Evolutionary conservation across 1,140 invertebrate genomes (phyloP).

Genomic region (Drosophila trapezifrons): DNA sequence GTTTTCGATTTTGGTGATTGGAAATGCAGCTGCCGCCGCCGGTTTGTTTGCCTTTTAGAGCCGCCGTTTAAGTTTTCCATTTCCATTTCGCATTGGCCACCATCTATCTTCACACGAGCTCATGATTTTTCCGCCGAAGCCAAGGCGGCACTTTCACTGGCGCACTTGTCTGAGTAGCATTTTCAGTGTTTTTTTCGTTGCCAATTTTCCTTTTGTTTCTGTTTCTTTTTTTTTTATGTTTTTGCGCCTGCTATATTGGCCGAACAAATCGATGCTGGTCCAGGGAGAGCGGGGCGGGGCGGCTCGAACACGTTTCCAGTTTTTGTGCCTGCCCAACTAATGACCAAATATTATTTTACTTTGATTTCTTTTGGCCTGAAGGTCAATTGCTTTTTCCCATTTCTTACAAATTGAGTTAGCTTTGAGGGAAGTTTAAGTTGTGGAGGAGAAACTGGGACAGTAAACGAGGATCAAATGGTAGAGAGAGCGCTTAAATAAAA

Average conservation of each 20-base stretch:
- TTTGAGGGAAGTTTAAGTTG: conserved; percentile 28
- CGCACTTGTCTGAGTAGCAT: conserved; percentile 59
- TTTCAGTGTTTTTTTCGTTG: conserved; percentile 26
- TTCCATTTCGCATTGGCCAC: conserved; percentile 66
- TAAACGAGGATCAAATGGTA: conserved; percentile 9
- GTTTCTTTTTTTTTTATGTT: conserved; percentile 7
- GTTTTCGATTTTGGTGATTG: conserved; percentile 45
- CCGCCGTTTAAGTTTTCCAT: conserved; percentile 72
- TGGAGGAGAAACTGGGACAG: conserved; percentile 31
- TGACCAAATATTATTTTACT: conserved; percentile 77
- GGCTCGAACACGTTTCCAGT: conserved; percentile 56
- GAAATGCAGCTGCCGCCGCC: conserved; percentile 42
- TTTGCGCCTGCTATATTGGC: conserved; percentile 42
- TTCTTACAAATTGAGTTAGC: conserved; percentile 62
- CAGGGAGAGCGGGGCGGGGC: not conserved
- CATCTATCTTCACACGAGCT: conserved; percentile 37
- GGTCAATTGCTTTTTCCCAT: conserved; percentile 70
- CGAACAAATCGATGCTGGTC: conserved; percentile 51
- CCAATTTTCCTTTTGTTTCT: conserved; percentile 41
- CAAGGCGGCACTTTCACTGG: conserved; percentile 70
- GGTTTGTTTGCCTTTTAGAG: conserved; percentile 69
- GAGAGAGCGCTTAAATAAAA: conserved; percentile 12
- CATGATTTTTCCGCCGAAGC: conserved; percentile 57
- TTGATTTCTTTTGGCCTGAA: conserved; percentile 71
- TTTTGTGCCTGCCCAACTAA: conserved; percentile 60